These are phyloP conservation scores for Caenorhabditis panamensis DNA, from an alignment of 2,888 invertebrate species.

Conservation along the genomic window DNA sequence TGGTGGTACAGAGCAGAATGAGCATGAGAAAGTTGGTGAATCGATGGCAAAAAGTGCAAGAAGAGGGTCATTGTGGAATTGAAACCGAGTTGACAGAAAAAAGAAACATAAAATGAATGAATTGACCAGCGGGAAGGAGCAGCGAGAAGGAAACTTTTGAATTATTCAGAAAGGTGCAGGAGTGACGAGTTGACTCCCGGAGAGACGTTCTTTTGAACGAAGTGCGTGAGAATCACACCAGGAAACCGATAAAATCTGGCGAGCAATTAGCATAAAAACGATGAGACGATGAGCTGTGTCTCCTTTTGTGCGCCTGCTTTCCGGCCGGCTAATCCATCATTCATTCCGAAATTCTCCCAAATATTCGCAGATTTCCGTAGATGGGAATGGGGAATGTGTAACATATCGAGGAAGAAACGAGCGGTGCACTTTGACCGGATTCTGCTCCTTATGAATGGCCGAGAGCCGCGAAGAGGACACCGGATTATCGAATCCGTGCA, in stretches of 20 bases:
- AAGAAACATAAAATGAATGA: conserved; percentile 25
- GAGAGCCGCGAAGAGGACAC: conserved; percentile 34
- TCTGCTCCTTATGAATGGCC: conserved; percentile 9
- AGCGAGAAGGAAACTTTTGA: conserved; percentile 26
- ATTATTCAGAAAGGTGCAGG: conserved; percentile 40
- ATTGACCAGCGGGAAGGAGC: neutral
- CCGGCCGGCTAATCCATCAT: conserved; percentile 43
- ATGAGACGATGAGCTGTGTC: conserved; percentile 19
- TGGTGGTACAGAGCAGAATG: neutral
- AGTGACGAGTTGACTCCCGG: conserved; percentile 14
- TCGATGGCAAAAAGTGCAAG: conserved; percentile 7
- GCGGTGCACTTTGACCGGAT: conserved; percentile 49
- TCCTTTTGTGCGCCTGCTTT: conserved; percentile 25
- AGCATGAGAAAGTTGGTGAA: neutral
- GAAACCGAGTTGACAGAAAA: neutral
- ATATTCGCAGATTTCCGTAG: conserved; percentile 45
- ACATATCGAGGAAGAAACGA: conserved; percentile 16
- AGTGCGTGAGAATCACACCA: conserved; percentile 29
- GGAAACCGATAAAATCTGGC: conserved; percentile 28
- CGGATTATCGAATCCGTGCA: conserved; percentile 42
- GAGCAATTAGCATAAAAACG: conserved; percentile 47
- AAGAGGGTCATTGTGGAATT: neutral
- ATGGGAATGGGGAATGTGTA: conserved; percentile 11
- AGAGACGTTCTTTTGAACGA: conserved; percentile 38
- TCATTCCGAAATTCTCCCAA: conserved; percentile 32